Conservation (phyloP, 64 coral and sea anemone genomes). For the Cladopsammia gracilis region DNA sequence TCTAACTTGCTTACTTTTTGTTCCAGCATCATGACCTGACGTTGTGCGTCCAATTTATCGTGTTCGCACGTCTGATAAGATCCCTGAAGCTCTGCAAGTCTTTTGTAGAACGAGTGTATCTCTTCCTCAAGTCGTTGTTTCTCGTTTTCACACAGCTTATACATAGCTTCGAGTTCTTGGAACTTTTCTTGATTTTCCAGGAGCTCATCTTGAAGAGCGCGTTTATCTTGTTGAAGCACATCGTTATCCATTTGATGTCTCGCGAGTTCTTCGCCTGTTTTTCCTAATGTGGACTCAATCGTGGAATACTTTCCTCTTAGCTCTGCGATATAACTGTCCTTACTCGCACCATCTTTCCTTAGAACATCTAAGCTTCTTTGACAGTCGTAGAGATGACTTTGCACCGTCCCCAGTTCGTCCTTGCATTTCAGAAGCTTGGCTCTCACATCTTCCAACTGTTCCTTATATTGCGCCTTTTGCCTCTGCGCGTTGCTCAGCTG, state of each 20-base stretch:
- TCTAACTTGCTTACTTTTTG: slow-evolving; percentile 82
- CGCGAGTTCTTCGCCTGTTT: slow-evolving; percentile 65
- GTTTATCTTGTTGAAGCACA: slow-evolving; percentile 66
- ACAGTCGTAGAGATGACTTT: slow-evolving; percentile 82
- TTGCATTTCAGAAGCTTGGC: slow-evolving; percentile 82
- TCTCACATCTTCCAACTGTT: slow-evolving; percentile 86
- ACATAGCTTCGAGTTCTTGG: slow-evolving; percentile 82
- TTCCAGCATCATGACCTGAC: slow-evolving; percentile 84
- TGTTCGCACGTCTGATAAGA: slow-evolving; percentile 91
- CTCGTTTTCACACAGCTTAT: slow-evolving; percentile 79
- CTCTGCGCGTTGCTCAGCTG: slow-evolving; percentile 72
- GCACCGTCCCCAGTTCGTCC: slow-evolving; percentile 68
- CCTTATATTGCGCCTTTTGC: slow-evolving; percentile 81
- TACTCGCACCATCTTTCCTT: slow-evolving; percentile 68
- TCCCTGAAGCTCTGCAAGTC: slow-evolving; percentile 85
- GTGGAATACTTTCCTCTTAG: slow-evolving; percentile 64
- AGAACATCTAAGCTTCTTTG: slow-evolving; percentile 74
- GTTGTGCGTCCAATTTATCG: slow-evolving; percentile 85
- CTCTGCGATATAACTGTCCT: slow-evolving; percentile 64
- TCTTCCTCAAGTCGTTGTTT: slow-evolving; percentile 84
- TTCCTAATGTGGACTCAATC: slow-evolving; percentile 65
- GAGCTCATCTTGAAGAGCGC: slow-evolving; percentile 84
- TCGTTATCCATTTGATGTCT: slow-evolving; percentile 81
- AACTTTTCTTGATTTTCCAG: slow-evolving; percentile 73
- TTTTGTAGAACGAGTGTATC: slow-evolving; percentile 85